Evolutionary conservation across 2,797 vertebrate genomes (phyloP), one percentile per base, ranked within the genome.

Genomic region (Helarctos malayanus): DNA sequence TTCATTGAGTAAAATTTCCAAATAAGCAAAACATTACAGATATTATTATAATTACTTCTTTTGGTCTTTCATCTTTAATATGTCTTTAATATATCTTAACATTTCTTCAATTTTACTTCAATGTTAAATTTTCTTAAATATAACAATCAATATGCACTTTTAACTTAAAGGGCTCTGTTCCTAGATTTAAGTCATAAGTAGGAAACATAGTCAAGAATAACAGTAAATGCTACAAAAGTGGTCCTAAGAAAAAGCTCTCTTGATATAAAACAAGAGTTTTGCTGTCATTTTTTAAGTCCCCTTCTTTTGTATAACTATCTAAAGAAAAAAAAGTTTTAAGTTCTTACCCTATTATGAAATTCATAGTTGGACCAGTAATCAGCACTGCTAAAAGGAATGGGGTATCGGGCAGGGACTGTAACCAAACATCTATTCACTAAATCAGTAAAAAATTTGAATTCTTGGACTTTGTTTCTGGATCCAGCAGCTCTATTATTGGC

Each of bases 321-420:
- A 49, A 89, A 92, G 61, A 94, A 92, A 75, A 80, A 41, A 87
- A 95, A 84, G 4, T 61, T 89, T 93, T 69, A 81, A 93, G 32
- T 98, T 97, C 98, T 98, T 98, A 99, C 99, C 99, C 99, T 99
- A 98, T 99, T 99, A 98, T 99, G 99, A 98, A 99, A 99, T 97
- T 98, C 98, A 98, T 99, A 99, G 99, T 99, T 99, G 99, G 99
- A 99, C 99, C 99, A 99, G 98, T 99, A 99, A 98, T 99, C 98
- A 38, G 99, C 99, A 16, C 99, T 99, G 98, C 99, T 99, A 99
- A 99, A 99, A 85, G 99, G 99, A 94, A 99, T 99, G 96, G 99
- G 99, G 85, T 99, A 99, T 56, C 99, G 99, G 27, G 99, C 99
- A 38, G 99, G 99, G 76, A 99, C 99, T 6, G 99, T 99, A 98